Percentiles rank a stretch among this genome's conserved stretches.
Evolutionary conservation across 2,888 invertebrate genomes (phyloP).

Genomic region (Liopterus haemorrhoidalis): DNA sequence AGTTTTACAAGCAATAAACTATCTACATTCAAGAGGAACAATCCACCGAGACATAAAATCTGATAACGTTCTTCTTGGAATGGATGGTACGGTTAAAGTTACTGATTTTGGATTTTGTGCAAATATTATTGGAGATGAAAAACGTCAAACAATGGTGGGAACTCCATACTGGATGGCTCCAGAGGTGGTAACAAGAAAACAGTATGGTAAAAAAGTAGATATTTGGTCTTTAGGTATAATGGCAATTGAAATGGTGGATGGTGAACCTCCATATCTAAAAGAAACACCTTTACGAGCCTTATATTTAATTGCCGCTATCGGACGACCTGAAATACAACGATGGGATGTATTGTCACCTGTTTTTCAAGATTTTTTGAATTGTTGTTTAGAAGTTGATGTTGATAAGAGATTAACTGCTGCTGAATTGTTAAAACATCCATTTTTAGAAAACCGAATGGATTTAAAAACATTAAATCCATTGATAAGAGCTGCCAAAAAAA

Average conservation of each 20-base stretch:
- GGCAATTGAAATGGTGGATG: conserved; percentile 97
- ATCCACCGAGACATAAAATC: conserved; percentile 96
- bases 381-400: conserved; percentile 81
- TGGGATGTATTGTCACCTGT: conserved; percentile 72
- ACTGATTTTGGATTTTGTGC: conserved; percentile 99
- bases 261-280: conserved; percentile 93
- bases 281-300: conserved; percentile 89
- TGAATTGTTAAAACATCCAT: conserved; percentile 72
- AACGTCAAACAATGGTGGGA: conserved; percentile 96
- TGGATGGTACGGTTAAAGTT: conserved; percentile 87
- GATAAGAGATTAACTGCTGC: conserved; percentile 70
- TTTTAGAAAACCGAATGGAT: conserved; percentile 73
- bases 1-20: conserved; percentile 80
- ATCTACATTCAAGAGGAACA: conserved; percentile 82
- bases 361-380: conserved; percentile 77
- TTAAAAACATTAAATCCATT: conserved; percentile 77
- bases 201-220: conserved; percentile 90
- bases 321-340: conserved; percentile 83
- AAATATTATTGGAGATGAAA: conserved; percentile 89
- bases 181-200: conserved; percentile 85
- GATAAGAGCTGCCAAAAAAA: conserved; percentile 85
- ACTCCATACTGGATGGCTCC: conserved; percentile 99
- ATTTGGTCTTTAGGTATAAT: conserved; percentile 97
- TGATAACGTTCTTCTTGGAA: conserved; percentile 91
- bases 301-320: conserved; percentile 92